These are phyloP conservation scores for Drosophila gunungcola DNA, from an alignment of 1,140 invertebrate genomes.

Conservation along the genomic window DNA sequence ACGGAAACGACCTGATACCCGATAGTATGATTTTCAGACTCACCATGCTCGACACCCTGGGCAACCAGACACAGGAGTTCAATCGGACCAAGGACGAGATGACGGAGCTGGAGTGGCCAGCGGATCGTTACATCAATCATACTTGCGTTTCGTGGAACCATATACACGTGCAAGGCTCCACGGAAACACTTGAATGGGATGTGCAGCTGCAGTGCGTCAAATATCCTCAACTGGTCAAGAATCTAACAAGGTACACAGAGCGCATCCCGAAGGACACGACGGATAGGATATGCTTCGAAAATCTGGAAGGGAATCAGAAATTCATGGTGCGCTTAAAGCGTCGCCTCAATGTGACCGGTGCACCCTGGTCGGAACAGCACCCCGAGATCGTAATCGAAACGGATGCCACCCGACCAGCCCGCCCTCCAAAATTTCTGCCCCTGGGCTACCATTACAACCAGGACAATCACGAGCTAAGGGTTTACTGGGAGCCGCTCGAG, in stretches of 20 bases:
- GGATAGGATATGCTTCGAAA: constrained; percentile 10
- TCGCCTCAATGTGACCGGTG: background rate
- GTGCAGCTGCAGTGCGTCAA: background rate
- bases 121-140: background rate
- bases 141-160: constrained; percentile 1
- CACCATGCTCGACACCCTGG: background rate
- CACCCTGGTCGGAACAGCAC: constrained; percentile 5
- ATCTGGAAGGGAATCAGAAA: constrained; percentile 1
- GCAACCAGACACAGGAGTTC: background rate
- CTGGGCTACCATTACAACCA: constrained; percentile 16
- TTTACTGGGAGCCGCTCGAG: constrained; percentile 39
- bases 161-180: rapidly evolving
- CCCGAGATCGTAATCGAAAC: background rate
- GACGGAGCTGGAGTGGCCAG: background rate
- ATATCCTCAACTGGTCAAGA: background rate
- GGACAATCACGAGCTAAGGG: background rate
- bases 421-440: constrained; percentile 4
- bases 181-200: background rate
- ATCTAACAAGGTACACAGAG: too few species aligned
- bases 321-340: constrained; percentile 4
- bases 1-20: too few species aligned
- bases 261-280: too few species aligned
- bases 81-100: background rate
- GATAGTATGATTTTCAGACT: background rate
- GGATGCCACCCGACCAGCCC: background rate